Evolutionary conservation across 1,140 invertebrate genomes (phyloP).

Genomic region (Drosophila tani): DNA sequence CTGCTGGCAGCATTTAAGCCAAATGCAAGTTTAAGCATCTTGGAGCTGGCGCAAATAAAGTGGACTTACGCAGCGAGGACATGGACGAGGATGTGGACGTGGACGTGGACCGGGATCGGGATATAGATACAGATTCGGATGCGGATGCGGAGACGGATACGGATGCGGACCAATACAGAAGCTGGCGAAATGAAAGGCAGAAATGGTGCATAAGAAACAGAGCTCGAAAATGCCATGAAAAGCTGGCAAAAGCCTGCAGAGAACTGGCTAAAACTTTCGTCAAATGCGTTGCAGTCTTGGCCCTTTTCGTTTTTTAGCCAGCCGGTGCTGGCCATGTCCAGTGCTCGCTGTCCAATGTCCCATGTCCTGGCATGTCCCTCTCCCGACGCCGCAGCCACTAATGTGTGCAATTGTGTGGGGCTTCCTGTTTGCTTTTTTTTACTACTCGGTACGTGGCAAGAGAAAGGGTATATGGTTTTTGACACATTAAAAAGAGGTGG

Average conservation of each 20-base stretch:
- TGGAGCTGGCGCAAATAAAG: conserved; percentile 73
- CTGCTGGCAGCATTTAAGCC: conserved; percentile 76
- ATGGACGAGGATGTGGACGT: conserved; percentile 18
- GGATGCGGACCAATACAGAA: conserved; percentile 29
- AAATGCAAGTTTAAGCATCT: conserved; percentile 81
- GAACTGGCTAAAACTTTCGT: conserved; percentile 59
- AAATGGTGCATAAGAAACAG: conserved; percentile 52
- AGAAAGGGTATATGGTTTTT: background rate
- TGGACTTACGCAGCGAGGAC: conserved; percentile 67
- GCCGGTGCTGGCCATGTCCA: conserved; percentile 5
- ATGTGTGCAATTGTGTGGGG: conserved; percentile 67
- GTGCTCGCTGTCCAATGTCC: conserved; percentile 14
- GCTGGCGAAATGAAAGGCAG: conserved; percentile 53
- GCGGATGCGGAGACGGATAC: conserved; percentile 13
- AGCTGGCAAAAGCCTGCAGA: conserved; percentile 45
- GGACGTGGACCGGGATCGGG: conserved; percentile 13
- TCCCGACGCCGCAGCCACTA: conserved; percentile 34
- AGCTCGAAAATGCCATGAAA: conserved; percentile 26
- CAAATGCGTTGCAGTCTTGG: conserved; percentile 55
- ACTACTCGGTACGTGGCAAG: background rate
- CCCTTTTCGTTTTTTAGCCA: conserved; percentile 11
- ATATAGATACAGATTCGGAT: conserved; percentile 25
- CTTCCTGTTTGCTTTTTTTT: conserved; percentile 19
- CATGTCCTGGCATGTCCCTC: conserved; percentile 24
- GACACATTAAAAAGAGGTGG: background rate